phyloP scores from a whole-genome alignment of 2,113 vertebrate genomes.

The Centropus unirufus region DNA sequence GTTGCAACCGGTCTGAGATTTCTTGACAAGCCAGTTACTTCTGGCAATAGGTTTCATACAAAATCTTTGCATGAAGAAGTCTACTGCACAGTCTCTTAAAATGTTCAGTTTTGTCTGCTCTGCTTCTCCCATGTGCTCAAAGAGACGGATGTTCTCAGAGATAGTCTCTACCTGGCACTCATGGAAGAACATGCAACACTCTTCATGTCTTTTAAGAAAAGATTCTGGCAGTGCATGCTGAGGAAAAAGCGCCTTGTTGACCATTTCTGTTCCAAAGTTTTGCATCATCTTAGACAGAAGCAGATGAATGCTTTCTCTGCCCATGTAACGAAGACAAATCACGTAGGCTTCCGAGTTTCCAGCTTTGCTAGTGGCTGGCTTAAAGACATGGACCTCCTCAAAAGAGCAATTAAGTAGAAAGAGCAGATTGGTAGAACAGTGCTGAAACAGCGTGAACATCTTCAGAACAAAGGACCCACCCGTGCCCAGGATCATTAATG shows the following conservation, averaged over 20 bases:
- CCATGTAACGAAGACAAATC: constrained; percentile 85
- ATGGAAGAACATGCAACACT: constrained; percentile 89
- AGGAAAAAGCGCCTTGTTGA: constrained; percentile 83
- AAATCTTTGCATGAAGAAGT: constrained; percentile 84
- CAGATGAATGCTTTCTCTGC: constrained; percentile 76
- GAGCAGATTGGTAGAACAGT: constrained; percentile 89
- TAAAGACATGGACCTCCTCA: constrained; percentile 86
- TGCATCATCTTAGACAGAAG: constrained; percentile 88
- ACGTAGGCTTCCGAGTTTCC: constrained; percentile 96
- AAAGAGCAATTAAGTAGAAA: constrained; percentile 93
- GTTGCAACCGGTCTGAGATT: constrained; percentile 81
- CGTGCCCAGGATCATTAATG: constrained; percentile 82
- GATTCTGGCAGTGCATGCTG: constrained; percentile 80
- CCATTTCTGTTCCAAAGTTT: constrained; percentile 83
- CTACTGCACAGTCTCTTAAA: constrained; percentile 83
- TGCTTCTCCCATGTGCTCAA: constrained; percentile 72
- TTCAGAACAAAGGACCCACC: constrained; percentile 95
- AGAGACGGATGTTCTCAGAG: constrained; percentile 89
- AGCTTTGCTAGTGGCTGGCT: constrained; percentile 95
- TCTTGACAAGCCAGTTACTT: constrained; percentile 87
- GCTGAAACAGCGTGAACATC: constrained; percentile 96
- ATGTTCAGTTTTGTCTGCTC: constrained; percentile 76
- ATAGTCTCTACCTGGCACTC: constrained; percentile 87
- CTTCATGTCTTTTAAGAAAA: constrained; percentile 85
- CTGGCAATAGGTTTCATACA: constrained; percentile 81